Percentiles rank a stretch among this genome's conserved stretches.
Conservation (phyloP, 2,797 vertebrate genomes). For the Melopsittacus undulatus region DNA sequence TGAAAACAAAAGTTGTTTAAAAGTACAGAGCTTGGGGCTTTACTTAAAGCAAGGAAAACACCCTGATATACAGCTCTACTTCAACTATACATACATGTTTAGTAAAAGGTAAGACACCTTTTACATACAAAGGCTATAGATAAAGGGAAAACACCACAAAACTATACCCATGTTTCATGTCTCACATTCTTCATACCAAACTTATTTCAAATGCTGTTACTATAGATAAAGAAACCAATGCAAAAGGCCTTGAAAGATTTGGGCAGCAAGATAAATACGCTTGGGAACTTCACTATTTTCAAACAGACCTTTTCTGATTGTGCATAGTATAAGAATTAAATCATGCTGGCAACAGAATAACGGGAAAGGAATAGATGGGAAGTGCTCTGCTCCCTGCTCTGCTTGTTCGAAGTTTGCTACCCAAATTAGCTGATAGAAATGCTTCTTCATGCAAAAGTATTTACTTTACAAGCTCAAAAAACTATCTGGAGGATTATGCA, state of each 20-base stretch:
- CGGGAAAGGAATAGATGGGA: not conserved
- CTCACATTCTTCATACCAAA: not conserved
- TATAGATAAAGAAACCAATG: not conserved
- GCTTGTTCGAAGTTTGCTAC: not conserved
- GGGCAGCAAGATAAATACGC: not conserved
- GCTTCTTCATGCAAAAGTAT: not conserved
- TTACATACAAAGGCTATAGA: not conserved
- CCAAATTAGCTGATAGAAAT: not conserved
- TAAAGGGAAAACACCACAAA: not conserved
- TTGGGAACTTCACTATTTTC: not conserved
- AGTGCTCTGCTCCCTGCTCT: not conserved
- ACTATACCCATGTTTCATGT: not conserved
- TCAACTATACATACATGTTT: fast-evolving
- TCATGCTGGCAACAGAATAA: not conserved
- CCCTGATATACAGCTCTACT: not conserved
- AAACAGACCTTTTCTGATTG: not conserved
- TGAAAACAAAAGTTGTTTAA: not conserved
- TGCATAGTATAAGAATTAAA: not conserved
- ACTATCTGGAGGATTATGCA: not conserved
- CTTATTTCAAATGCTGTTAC: not conserved
- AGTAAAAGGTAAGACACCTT: not conserved
- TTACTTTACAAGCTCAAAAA: not conserved
- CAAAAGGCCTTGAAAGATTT: not conserved
- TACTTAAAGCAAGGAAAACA: not conserved
- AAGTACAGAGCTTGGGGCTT: fast-evolving